Evolutionary conservation across 1,140 invertebrate species (phyloP).

Genomic region (Homarus americanus): DNA sequence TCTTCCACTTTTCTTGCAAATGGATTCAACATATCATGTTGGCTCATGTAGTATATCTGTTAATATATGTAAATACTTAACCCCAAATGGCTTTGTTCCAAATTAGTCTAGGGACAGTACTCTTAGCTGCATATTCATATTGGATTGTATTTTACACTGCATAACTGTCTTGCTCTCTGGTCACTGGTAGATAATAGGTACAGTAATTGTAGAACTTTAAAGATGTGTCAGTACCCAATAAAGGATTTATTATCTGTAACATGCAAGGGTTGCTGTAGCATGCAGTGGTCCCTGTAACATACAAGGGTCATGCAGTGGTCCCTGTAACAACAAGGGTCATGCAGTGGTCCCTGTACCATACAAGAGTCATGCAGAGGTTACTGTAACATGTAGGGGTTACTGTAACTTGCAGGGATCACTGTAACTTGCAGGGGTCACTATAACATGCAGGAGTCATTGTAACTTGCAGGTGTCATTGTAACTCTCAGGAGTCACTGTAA

Average conservation of each 20-base stretch:
- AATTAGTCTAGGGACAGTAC: slow-evolving; percentile 48
- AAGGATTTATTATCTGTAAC: slow-evolving; percentile 27
- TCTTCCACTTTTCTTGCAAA: slow-evolving; percentile 30
- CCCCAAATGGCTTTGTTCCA: slow-evolving; percentile 35
- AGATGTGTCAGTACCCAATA: slow-evolving; percentile 3
- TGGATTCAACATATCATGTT: slow-evolving; percentile 52
- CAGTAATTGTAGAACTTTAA: slow-evolving; percentile 22
- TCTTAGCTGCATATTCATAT: slow-evolving; percentile 44
- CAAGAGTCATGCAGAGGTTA: no score
- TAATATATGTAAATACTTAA: slow-evolving; percentile 44
- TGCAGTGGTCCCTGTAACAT: no score
- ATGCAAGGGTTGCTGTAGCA: neutral
- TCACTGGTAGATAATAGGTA: slow-evolving; percentile 34
- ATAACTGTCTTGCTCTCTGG: slow-evolving; percentile 54
- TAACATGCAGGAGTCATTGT: no score
- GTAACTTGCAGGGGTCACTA: no score
- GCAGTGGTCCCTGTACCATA: no score
- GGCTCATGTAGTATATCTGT: slow-evolving; percentile 47
- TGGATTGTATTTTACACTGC: slow-evolving; percentile 47
- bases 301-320: no score
- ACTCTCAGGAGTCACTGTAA: no score
- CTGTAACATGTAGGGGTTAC: no score
- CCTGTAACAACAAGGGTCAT: no score
- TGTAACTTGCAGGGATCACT: no score
- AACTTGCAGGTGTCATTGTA: no score